These are phyloP conservation scores for Drepana falcataria DNA, from an alignment of 2,888 invertebrate genomes.

Conservation along the genomic window DNA sequence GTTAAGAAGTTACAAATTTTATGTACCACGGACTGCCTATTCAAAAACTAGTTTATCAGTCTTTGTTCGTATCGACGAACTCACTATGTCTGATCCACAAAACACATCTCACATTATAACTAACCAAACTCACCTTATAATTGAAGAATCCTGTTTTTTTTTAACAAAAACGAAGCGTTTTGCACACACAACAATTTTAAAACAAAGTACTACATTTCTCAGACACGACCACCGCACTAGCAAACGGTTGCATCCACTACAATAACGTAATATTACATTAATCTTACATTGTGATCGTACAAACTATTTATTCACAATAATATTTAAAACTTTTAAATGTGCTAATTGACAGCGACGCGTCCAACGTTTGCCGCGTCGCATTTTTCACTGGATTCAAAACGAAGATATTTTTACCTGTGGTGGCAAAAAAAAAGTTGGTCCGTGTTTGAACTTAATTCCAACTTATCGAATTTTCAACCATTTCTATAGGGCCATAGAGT, in stretches of 20 bases:
- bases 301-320: not conserved
- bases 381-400: slow-evolving; percentile 43
- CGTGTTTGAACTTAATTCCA: slow-evolving; percentile 32
- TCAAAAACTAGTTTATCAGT: slow-evolving; percentile 53
- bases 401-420: slow-evolving; percentile 74
- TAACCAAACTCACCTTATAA: slow-evolving; percentile 46
- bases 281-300: not conserved
- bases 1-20: slow-evolving; percentile 30
- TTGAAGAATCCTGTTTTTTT: slow-evolving; percentile 49
- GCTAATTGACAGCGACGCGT: slow-evolving; percentile 25
- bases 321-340: slow-evolving; percentile 16
- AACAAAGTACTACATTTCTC: slow-evolving; percentile 16
- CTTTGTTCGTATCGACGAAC: slow-evolving; percentile 48
- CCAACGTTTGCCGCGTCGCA: slow-evolving; percentile 43
- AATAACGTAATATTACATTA: not conserved
- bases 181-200: slow-evolving; percentile 42
- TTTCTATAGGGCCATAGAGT: slow-evolving; percentile 4
- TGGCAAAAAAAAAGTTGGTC: slow-evolving; percentile 57
- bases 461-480: slow-evolving; percentile 15
- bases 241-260: slow-evolving; percentile 28
- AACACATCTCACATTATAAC: slow-evolving; percentile 10
- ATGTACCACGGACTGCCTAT: slow-evolving; percentile 40
- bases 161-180: slow-evolving; percentile 41
- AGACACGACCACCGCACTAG: slow-evolving; percentile 23
- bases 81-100: slow-evolving; percentile 2